These are phyloP conservation scores for Torymus texanus DNA, from an alignment of 2,888 invertebrate genomes.

Conservation along the genomic window DNA sequence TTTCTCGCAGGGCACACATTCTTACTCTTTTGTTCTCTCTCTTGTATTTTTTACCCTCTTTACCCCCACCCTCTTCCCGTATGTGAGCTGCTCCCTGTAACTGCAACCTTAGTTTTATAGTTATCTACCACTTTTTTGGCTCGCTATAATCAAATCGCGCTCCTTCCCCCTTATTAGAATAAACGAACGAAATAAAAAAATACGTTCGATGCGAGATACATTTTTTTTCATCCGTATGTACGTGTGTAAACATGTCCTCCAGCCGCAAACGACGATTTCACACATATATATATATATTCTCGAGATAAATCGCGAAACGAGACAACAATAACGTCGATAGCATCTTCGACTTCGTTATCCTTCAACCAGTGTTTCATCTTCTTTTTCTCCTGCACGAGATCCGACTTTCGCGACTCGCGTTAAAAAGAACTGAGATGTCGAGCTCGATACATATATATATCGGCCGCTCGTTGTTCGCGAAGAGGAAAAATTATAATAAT, in stretches of 20 bases:
- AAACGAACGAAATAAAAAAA: constrained; percentile 45
- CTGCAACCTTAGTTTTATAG: constrained; percentile 71
- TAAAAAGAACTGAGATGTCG: constrained; percentile 37
- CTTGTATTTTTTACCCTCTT: constrained; percentile 45
- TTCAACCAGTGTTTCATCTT: constrained; percentile 29
- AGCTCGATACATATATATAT: constrained; percentile 38
- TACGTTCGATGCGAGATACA: constrained; percentile 36
- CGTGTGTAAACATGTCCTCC: constrained; percentile 34
- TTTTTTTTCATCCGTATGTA: constrained; percentile 13
- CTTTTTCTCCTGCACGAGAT: constrained; percentile 53
- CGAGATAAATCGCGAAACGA: constrained; percentile 41
- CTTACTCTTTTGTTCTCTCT: constrained; percentile 52
- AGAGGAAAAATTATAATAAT: constrained; percentile 53
- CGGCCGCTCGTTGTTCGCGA: constrained; percentile 53
- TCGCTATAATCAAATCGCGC: constrained; percentile 47
- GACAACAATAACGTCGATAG: constrained; percentile 33
- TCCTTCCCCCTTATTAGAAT: constrained; percentile 52
- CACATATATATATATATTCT: constrained; percentile 8
- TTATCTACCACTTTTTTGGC: constrained; percentile 55
- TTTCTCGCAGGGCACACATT: constrained; percentile 36
- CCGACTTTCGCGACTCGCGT: constrained; percentile 42
- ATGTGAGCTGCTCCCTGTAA: constrained; percentile 67
- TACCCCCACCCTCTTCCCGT: constrained; percentile 4
- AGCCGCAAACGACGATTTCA: constrained; percentile 49
- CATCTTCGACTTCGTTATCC: constrained; percentile 44